phyloP scores from a whole-genome alignment of 2,113 vertebrate species.

The Labrus mixtus region DNA sequence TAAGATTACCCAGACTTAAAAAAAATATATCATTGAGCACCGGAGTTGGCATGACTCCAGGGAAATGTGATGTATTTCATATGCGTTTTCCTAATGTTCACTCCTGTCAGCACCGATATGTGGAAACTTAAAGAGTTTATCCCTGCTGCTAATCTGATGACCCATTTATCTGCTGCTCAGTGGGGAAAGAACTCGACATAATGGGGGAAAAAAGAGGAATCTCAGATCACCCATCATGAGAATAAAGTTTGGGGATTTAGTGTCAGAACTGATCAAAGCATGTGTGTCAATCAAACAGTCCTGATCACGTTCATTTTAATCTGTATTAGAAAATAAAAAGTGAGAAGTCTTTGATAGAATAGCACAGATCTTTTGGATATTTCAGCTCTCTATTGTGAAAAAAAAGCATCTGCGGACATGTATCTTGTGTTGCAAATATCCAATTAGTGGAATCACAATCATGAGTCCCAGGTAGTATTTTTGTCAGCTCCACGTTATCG shows the following conservation, averaged over 20 bases:
- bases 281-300: neutral
- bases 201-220: slow-evolving; percentile 3
- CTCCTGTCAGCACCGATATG: slow-evolving; percentile 16
- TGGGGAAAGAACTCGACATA: slow-evolving; percentile 50
- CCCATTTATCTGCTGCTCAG: slow-evolving; percentile 57
- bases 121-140: slow-evolving; percentile 33
- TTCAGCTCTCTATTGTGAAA: too few species aligned
- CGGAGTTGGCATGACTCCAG: neutral
- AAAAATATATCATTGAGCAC: slow-evolving; percentile 1
- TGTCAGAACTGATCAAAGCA: neutral
- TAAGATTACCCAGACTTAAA: neutral
- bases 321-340: neutral
- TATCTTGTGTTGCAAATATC: too few species aligned
- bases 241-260: neutral
- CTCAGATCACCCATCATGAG: slow-evolving; percentile 6
- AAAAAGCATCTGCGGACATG: too few species aligned
- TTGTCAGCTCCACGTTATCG: too few species aligned
- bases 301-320: neutral
- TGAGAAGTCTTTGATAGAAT: neutral
- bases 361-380: too few species aligned
- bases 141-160: slow-evolving; percentile 58
- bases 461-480: too few species aligned
- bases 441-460: too few species aligned
- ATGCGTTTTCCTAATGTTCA: slow-evolving; percentile 26
- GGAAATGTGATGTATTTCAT: neutral